phyloP scores from a whole-genome alignment of 2,797 vertebrate genomes.

The Coregonus ussuriensis region DNA sequence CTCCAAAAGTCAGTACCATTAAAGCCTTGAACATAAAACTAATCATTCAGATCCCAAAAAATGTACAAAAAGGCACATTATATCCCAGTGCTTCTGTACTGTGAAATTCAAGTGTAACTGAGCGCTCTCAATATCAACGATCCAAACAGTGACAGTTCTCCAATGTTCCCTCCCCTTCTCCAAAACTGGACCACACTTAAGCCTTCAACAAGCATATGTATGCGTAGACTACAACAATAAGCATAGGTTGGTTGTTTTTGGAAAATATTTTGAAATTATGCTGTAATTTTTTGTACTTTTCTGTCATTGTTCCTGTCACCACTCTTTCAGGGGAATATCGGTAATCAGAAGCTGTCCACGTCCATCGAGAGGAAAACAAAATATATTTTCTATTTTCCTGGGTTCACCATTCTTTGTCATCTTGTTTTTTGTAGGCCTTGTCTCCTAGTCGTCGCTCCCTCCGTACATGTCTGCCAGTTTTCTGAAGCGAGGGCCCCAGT shows the following conservation, averaged over 20 bases:
- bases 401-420: conserved; percentile 26
- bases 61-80: conserved; percentile 99
- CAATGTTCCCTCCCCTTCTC: conserved; percentile 86
- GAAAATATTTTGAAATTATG: conserved; percentile 66
- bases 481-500: conserved; percentile 97
- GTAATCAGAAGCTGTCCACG: conserved; percentile 88
- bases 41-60: conserved; percentile 96
- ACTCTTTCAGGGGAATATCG: conserved; percentile 85
- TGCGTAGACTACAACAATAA: conserved; percentile 98
- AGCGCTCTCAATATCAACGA: conserved; percentile 85
- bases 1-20: conserved; percentile 99
- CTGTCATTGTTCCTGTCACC: conserved; percentile 70
- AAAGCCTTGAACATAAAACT: conserved; percentile 99
- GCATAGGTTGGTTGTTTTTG: conserved; percentile 85
- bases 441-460: conserved; percentile 88
- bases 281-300: conserved; percentile 63
- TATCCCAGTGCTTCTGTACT: conserved; percentile 99
- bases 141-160: conserved; percentile 90
- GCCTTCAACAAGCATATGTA: conserved; percentile 95
- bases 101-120: conserved; percentile 99
- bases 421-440: conserved; percentile 30
- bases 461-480: conserved; percentile 99
- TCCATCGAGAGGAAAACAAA: conserved; percentile 76
- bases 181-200: conserved; percentile 86
- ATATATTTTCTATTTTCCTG: conserved; percentile 63